Conservation (phyloP, 1,140 invertebrate genomes). For the Drosophila subobscura region DNA sequence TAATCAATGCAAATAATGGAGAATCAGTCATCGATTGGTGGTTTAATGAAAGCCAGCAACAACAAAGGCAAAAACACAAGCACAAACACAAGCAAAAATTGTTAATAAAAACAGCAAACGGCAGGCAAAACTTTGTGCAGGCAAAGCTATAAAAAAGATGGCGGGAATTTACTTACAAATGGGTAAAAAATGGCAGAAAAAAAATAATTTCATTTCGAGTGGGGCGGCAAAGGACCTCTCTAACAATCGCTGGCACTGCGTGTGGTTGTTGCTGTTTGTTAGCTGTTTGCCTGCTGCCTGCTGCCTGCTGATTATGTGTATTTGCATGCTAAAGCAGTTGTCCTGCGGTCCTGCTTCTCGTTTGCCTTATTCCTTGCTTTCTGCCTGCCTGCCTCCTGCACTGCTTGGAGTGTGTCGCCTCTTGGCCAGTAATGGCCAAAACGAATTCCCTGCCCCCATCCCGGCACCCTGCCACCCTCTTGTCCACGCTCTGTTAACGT, state of each 20-base stretch:
- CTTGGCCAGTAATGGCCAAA: conserved; percentile 76
- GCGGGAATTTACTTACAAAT: conserved; percentile 53
- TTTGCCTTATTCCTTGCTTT: neutral
- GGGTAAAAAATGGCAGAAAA: conserved; percentile 53
- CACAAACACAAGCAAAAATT: conserved; percentile 15
- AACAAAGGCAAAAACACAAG: neutral
- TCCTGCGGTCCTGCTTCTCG: conserved; percentile 44
- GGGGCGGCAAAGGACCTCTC: conserved; percentile 22
- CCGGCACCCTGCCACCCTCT: conserved; percentile 32
- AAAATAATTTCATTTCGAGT: conserved; percentile 72
- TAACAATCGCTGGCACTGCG: conserved; percentile 4
- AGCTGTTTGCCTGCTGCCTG: conserved; percentile 31
- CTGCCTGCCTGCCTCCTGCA: neutral
- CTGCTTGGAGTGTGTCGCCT: conserved; percentile 56
- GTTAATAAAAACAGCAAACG: conserved; percentile 1
- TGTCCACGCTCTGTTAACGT: conserved; percentile 74
- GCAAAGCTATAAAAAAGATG: conserved; percentile 60
- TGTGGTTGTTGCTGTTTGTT: conserved; percentile 32
- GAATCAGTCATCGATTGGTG: conserved; percentile 65
- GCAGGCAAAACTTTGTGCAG: conserved; percentile 51
- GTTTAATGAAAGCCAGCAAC: conserved; percentile 31
- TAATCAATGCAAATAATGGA: conserved; percentile 70
- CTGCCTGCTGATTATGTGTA: conserved; percentile 72
- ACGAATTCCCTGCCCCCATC: conserved; percentile 45
- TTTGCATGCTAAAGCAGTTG: conserved; percentile 78